phyloP scores from a whole-genome alignment of 2,113 vertebrate species.

The Physeter macrocephalus region DNA sequence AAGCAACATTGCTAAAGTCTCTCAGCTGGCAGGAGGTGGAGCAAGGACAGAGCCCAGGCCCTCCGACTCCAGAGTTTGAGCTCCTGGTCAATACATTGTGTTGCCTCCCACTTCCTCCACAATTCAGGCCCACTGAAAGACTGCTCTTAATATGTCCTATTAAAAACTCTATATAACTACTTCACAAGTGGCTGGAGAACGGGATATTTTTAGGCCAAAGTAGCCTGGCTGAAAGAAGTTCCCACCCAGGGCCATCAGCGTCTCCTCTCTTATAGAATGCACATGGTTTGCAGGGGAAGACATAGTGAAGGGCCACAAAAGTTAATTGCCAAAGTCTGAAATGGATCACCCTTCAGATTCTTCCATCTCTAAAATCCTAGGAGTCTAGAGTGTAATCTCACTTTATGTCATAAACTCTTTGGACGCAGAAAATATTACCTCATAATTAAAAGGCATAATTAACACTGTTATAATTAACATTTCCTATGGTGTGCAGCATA shows the following conservation, averaged over 20 bases:
- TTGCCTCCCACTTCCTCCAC: not conserved
- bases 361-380: not conserved
- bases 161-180: not conserved
- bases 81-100: not conserved
- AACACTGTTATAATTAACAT: not conserved
- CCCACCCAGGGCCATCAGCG: not conserved
- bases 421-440: not conserved
- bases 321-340: not conserved
- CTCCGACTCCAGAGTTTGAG: not conserved
- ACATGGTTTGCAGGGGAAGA: not conserved
- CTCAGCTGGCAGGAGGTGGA: not conserved
- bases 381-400: not conserved
- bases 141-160: not conserved
- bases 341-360: not conserved
- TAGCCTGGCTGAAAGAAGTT: not conserved
- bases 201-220: not conserved
- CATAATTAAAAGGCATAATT: not conserved
- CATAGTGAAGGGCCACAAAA: not conserved
- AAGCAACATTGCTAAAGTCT: not conserved
- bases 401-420: constrained; percentile 10
- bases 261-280: not conserved
- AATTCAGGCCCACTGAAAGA: not conserved
- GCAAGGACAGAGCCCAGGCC: not conserved
- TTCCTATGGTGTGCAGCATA: not conserved
- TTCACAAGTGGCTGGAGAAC: not conserved